Evolutionary conservation across 2,888 invertebrate genomes (phyloP), one percentile per base, ranked within the genome.

Genomic region (Caenorhabditis sp.): DNA sequence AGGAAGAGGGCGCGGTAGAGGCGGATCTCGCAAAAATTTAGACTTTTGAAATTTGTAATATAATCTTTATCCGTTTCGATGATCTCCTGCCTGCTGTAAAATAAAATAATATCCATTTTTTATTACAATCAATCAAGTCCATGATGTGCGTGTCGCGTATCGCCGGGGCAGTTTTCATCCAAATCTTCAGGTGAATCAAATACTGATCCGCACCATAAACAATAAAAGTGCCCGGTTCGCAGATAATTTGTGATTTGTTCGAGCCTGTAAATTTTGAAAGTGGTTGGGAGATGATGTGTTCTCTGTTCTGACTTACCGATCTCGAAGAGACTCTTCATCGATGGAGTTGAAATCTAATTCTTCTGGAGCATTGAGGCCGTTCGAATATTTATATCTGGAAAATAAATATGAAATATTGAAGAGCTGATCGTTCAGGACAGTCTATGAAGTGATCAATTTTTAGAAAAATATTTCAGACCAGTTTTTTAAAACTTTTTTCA

Each of bases 171-270:
- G 31, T 78, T 63, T 14, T 76, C 70, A 4, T 62, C 61, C 60
- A 84, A 59, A 53, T 85, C 84, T 23, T 81, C 77, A 12, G 60
- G 66, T 1, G 70, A 66, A 26, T 62, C 66, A 61, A 71, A 84
- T 19, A 79, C 70, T 50, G 77, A 76, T 4, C 85, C 85, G 59
- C 85, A 85, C 81, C 83, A 85, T n/a, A 83, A 59, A 61, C 85
- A 85, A 58, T 86, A 85, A 62, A 69, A 76, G 60, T 85, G 85
- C 17, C 36, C 54, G 23, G 65, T 54, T 14, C 85, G 78, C 10
- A 86, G 70, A 61, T 81, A 81, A 8, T 49, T 53, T 12, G 70
- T 78, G 59, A 85, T 79, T 21, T 31, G 53, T 6, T 26, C 49
- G 24, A 85, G 62, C 21, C 84, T 83, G 69, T 65, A 82, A 70